These are phyloP conservation scores for Argyrosomus regius DNA, from an alignment of 2,797 vertebrate species.

Conservation along the genomic window DNA sequence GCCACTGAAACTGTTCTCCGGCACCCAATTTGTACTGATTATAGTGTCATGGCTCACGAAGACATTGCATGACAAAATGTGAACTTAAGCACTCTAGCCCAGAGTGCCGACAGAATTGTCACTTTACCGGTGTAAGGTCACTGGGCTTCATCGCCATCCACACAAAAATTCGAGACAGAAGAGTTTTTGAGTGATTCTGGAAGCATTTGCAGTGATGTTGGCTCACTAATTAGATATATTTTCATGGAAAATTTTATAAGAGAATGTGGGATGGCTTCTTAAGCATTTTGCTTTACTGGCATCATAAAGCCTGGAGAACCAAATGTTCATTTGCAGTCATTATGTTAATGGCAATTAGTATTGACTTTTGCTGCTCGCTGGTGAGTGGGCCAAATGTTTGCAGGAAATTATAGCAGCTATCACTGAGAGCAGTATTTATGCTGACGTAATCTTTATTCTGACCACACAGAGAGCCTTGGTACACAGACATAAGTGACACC, in stretches of 20 bases:
- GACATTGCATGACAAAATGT: conserved; percentile 59
- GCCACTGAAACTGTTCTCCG: conserved; percentile 33
- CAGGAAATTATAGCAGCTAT: conserved; percentile 61
- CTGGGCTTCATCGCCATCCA: conserved; percentile 37
- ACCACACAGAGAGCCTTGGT: conserved; percentile 24
- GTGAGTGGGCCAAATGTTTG: conserved; percentile 66
- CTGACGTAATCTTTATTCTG: conserved; percentile 53
- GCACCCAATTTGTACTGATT: conserved; percentile 57
- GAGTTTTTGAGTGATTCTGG: conserved; percentile 44
- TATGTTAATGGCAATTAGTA: conserved; percentile 78
- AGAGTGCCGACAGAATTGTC: conserved; percentile 40
- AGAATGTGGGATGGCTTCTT: conserved; percentile 55
- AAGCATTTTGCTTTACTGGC: conserved; percentile 65
- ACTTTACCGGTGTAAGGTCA: conserved; percentile 53
- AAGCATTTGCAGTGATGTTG: conserved; percentile 36
- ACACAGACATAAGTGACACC: conserved; percentile 35
- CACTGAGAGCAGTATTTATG: conserved; percentile 54
- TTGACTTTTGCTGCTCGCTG: conserved; percentile 70
- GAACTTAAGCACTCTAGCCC: conserved; percentile 40
- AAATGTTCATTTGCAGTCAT: conserved; percentile 78
- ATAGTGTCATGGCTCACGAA: conserved; percentile 46
- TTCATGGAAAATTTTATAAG: conserved; percentile 39
- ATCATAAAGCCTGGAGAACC: conserved; percentile 61
- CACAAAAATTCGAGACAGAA: conserved; percentile 20
- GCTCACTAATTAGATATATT: conserved; percentile 56